phyloP scores from a whole-genome alignment of 1,140 invertebrate species.

The Spodoptera litura region DNA sequence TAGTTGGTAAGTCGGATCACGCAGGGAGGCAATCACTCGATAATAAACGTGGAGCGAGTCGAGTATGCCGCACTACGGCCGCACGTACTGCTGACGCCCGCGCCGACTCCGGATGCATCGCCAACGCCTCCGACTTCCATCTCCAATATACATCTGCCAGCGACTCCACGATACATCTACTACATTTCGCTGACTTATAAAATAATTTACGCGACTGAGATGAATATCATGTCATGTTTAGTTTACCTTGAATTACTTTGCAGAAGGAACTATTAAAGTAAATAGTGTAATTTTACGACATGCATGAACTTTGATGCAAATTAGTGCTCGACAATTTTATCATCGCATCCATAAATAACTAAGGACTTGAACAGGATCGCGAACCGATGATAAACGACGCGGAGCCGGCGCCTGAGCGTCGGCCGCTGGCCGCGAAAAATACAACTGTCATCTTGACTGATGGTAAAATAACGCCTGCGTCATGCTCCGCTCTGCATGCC shows the following conservation, averaged over 20 bases:
- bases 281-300: too few relatives aligned
- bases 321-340: constrained; percentile 70
- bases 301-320: constrained; percentile 55
- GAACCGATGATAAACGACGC: constrained; percentile 81
- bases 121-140: constrained; percentile 55
- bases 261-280: background rate
- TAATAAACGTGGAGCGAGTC: constrained; percentile 79
- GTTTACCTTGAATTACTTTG: background rate
- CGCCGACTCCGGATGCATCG: constrained; percentile 66
- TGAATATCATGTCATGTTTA: background rate
- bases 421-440: constrained; percentile 83
- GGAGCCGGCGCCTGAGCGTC: constrained; percentile 78
- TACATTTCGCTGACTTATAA: constrained; percentile 20
- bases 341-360: constrained; percentile 77
- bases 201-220: background rate
- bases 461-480: constrained; percentile 82
- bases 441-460: constrained; percentile 85
- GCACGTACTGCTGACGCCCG: constrained; percentile 81
- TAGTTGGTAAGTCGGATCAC: constrained; percentile 81
- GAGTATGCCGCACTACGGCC: constrained; percentile 65
- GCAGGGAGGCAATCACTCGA: constrained; percentile 81
- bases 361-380: constrained; percentile 73
- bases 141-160: constrained; percentile 49
- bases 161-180: constrained; percentile 28
- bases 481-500: constrained; percentile 79